Conservation (phyloP, 2,113 vertebrate species). For the Misgurnus mizolepis region DNA sequence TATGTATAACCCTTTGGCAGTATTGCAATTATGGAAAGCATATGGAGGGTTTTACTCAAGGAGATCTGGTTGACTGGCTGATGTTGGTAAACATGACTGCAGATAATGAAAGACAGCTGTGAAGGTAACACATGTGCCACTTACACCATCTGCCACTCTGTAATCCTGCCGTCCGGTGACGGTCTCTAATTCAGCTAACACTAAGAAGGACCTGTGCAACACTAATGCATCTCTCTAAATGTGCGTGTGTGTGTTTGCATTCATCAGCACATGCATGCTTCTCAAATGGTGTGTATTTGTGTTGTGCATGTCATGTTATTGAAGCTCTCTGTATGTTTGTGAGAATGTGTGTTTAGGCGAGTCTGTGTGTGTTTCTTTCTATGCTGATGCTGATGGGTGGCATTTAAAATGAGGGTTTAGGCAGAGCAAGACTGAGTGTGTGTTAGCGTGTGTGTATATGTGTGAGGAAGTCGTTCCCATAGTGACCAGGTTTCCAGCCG, state of each 20-base stretch:
- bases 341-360: background rate
- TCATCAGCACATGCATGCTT: background rate
- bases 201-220: conserved; percentile 2
- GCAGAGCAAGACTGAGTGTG: background rate
- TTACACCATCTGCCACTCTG: conserved; percentile 6
- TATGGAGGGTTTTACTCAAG: background rate
- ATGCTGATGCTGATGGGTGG: background rate
- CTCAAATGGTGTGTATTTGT: conserved; percentile 22
- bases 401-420: conserved; percentile 6
- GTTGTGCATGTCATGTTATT: conserved; percentile 33
- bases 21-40: too few species aligned
- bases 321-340: background rate
- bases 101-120: conserved; percentile 30
- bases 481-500: conserved; percentile 62
- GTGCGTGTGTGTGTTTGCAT: conserved; percentile 19
- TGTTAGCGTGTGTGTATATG: conserved; percentile 49
- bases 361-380: conserved; percentile 4
- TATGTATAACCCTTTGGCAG: too few species aligned
- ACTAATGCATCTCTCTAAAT: conserved; percentile 1
- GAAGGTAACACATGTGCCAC: conserved; percentile 3
- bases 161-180: conserved; percentile 12
- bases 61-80: background rate
- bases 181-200: conserved; percentile 38
- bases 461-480: conserved; percentile 67
- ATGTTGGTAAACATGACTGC: conserved; percentile 13